Evolutionary conservation across 2,113 vertebrate genomes (phyloP), one percentile per base, ranked within the genome.

Genomic region (Cephalopterus ornatus): DNA sequence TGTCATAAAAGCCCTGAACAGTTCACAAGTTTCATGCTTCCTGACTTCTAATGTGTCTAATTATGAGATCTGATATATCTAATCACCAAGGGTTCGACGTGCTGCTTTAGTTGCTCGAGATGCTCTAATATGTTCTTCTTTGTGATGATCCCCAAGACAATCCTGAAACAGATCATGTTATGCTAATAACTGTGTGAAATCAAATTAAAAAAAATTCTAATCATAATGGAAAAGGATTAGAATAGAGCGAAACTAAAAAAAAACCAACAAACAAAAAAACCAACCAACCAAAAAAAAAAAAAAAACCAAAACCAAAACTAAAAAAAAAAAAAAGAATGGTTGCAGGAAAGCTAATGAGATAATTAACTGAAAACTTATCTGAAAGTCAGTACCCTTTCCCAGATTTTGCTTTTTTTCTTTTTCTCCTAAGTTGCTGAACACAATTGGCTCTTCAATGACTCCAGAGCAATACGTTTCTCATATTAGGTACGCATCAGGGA

Each of bases 71-170:
- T 99, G 99, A 98, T 95, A 98, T 98, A 98, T 98, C 99, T 99
- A 99, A 98, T 99, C 99, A 99, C 99, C 99, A 99, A 98, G 98
- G 99, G 98, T 98, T 99, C 98, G 98, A 98, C 98, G 98, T 98
- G 98, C 98, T 98, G 99, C 99, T 99, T 99, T 99, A 99, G 98
- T 98, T 99, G 99, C 98, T 99, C 99, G 99, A 99, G 99, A 98
- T 99, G 99, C 95, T 99, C 99, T 99, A 99, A 99, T 98, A 99
- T 99, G 99, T 99, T 99, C 99, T 99, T 99, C 99, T 99, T 99
- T 98, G 99, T 99, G 99, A 99, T 99, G 99, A 99, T 99, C 97
- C 99, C 99, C 99, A 99, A 99, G 98, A 99, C 98, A 99, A 98
- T 99, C 99, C 99, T 99, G 99, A 98, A 99, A 99, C 99, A 99